phyloP scores from a whole-genome alignment of 2,113 vertebrate genomes.

The Neolamprologus sp. region DNA sequence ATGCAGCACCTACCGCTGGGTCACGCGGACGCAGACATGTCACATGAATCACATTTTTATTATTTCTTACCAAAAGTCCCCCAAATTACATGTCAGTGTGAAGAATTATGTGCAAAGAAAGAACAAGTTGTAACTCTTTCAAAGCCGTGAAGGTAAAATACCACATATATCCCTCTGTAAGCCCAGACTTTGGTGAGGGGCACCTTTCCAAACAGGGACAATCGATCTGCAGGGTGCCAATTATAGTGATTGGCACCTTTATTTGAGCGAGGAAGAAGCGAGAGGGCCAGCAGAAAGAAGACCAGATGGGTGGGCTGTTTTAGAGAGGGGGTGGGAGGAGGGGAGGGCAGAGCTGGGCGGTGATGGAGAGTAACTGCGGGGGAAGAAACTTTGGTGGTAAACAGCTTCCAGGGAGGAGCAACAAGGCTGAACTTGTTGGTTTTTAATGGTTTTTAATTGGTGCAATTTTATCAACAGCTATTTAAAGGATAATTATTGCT shows the following conservation, averaged over 20 bases:
- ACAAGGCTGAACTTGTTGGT: neutral
- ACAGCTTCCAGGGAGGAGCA: neutral
- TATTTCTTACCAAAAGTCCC: neutral
- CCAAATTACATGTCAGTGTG: neutral
- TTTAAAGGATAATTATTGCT: neutral
- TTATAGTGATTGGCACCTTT: slow-evolving; percentile 75
- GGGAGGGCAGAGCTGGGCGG: neutral
- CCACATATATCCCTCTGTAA: neutral
- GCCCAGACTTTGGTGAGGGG: slow-evolving; percentile 21
- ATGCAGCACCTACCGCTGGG: neutral
- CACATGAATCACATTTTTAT: neutral
- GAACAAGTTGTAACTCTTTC: neutral
- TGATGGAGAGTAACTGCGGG: neutral
- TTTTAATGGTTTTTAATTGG: slow-evolving; percentile 14
- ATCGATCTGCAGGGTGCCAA: slow-evolving; percentile 71
- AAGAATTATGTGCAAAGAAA: neutral
- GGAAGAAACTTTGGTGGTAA: neutral
- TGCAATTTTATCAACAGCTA: neutral
- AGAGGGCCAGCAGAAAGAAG: slow-evolving; percentile 51
- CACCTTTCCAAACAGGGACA: slow-evolving; percentile 51
- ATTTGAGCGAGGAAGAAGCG: slow-evolving; percentile 55
- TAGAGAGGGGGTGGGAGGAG: neutral
- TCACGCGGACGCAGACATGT: neutral
- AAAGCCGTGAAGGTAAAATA: neutral
- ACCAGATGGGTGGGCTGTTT: slow-evolving; percentile 71